Conservation (phyloP, 2,797 vertebrate species). For the Melanotaenia pygmaea region DNA sequence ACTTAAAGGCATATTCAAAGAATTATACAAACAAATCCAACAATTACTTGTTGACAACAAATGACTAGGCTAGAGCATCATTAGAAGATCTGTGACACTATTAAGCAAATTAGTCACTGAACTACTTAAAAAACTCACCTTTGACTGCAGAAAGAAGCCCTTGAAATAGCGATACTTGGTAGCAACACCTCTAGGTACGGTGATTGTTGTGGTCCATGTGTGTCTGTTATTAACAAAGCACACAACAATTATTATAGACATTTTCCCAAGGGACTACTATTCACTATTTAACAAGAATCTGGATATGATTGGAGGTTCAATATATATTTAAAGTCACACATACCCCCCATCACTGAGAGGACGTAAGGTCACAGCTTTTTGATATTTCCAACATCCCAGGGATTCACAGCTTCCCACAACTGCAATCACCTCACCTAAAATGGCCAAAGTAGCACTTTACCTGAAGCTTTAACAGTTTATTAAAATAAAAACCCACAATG, state of each 20-base stretch:
- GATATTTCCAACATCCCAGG: slow-evolving; percentile 91
- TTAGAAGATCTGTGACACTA: background rate
- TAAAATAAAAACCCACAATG: background rate
- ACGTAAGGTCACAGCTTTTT: slow-evolving; percentile 86
- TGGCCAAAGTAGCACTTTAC: background rate
- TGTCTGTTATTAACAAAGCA: slow-evolving; percentile 66
- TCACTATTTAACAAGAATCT: background rate
- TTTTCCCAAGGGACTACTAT: background rate
- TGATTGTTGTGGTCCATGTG: slow-evolving; percentile 85
- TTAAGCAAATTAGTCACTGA: accelerated
- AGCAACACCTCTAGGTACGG: slow-evolving; percentile 81
- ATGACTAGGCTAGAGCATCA: background rate
- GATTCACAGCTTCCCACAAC: slow-evolving; percentile 91
- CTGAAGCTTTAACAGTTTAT: background rate
- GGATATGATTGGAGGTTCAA: background rate
- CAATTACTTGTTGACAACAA: background rate
- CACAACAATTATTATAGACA: too few species aligned
- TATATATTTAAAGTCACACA: slow-evolving; percentile 2
- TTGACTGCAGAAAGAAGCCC: slow-evolving; percentile 91
- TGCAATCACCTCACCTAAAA: slow-evolving; percentile 91
- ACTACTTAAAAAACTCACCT: slow-evolving; percentile 81
- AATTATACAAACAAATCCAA: background rate
- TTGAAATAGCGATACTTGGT: slow-evolving; percentile 92
- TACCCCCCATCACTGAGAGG: slow-evolving; percentile 75
- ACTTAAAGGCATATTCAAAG: background rate